These are phyloP conservation scores for Trichonephila clavata DNA, from an alignment of 1,140 invertebrate species.

Conservation along the genomic window DNA sequence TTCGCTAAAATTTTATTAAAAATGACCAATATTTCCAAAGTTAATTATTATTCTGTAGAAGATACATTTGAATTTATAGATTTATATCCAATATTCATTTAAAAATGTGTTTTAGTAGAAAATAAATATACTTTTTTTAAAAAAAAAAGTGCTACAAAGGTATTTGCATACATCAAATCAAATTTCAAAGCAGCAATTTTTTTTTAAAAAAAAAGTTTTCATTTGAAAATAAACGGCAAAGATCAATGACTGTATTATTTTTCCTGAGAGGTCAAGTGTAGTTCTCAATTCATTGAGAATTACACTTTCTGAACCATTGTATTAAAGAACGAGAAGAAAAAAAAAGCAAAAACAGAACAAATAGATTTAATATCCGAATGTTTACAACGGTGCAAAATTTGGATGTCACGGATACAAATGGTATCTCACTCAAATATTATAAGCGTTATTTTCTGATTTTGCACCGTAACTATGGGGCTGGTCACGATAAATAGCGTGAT, in stretches of 20 bases:
- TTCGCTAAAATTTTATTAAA: too few species aligned
- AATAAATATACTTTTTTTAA: too few species aligned
- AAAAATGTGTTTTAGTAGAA: too few species aligned
- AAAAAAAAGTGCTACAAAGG: too few species aligned
- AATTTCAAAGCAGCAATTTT: background rate
- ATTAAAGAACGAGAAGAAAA: background rate
- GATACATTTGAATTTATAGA: too few species aligned
- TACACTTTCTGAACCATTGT: background rate
- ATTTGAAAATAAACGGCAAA: background rate
- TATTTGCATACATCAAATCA: background rate
- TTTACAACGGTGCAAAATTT: background rate
- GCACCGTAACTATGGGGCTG: conserved; percentile 37
- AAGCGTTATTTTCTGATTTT: conserved; percentile 45
- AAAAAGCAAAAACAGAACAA: background rate
- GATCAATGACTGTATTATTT: background rate
- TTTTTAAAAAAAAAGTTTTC: background rate
- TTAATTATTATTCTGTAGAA: too few species aligned
- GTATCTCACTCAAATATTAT: conserved; percentile 31
- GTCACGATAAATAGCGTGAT: conserved; percentile 46
- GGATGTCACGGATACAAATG: background rate
- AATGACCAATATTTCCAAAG: too few species aligned
- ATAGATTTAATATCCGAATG: background rate
- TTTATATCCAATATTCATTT: too few species aligned
- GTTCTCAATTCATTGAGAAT: background rate
- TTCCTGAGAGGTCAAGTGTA: background rate